A percentile compares a stretch with the other conserved stretches of the same genome.
Conservation (phyloP, 2,888 invertebrate species). For the Amiota minor region DNA sequence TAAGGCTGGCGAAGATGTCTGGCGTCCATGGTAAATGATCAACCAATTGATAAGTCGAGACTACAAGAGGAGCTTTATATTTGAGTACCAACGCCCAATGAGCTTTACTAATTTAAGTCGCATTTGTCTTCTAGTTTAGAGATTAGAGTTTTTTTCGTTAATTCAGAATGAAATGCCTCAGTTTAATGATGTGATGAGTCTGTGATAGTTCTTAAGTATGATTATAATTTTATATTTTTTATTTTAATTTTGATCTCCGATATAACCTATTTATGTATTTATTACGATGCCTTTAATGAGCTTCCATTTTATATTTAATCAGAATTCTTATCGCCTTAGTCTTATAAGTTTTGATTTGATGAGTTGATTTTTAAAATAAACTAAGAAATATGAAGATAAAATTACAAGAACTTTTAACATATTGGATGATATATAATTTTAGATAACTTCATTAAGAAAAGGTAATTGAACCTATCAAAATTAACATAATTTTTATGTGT, state of each 20-base stretch:
- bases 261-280: constrained; percentile 27
- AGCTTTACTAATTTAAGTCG: constrained; percentile 54
- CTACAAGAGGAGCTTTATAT: constrained; percentile 47
- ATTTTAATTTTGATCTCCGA: constrained; percentile 58
- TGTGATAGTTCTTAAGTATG: constrained; percentile 70
- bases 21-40: constrained; percentile 63
- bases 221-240: constrained; percentile 31
- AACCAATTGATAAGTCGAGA: background rate
- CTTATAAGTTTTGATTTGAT: background rate
- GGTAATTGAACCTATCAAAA: no score
- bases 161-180: constrained; percentile 6
- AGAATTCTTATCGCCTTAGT: background rate
- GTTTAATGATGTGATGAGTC: constrained; percentile 58
- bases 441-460: no score
- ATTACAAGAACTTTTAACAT: background rate
- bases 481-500: no score
- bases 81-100: constrained; percentile 37
- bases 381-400: background rate
- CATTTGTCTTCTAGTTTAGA: no score
- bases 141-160: background rate
- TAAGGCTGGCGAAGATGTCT: constrained; percentile 58
- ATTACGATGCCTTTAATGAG: constrained; percentile 40
- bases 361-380: background rate
- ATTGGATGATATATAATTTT: no score
- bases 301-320: constrained; percentile 48